Percentiles rank a stretch among this genome's conserved stretches.
These are phyloP conservation scores for Podocnemis expansa DNA, from an alignment of 2,113 vertebrate genomes.

Conservation along the genomic window DNA sequence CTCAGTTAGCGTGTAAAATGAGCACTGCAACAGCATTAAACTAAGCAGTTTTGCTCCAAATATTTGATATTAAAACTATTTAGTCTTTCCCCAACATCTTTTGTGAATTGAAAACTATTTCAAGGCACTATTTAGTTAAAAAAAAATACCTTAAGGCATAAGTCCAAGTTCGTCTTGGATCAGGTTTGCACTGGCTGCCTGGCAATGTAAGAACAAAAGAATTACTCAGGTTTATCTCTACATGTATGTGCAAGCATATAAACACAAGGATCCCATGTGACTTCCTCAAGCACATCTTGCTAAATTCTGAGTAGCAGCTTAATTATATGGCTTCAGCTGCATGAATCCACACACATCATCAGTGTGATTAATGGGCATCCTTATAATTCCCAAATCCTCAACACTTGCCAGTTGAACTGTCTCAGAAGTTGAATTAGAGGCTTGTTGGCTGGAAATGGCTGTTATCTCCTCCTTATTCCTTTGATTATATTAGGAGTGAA, in stretches of 20 bases:
- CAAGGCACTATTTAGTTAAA: neutral
- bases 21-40: neutral
- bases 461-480: constrained; percentile 51
- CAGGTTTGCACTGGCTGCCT: accelerated
- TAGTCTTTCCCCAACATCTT: neutral
- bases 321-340: neutral
- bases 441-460: constrained; percentile 40
- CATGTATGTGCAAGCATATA: neutral
- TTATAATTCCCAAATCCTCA: neutral
- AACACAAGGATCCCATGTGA: neutral
- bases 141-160: neutral
- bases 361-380: neutral
- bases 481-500: constrained; percentile 37
- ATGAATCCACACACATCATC: neutral
- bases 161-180: neutral
- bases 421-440: constrained; percentile 49
- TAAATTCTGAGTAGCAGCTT: neutral
- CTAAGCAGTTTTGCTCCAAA: neutral
- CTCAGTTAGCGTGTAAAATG: neutral
- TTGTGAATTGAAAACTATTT: neutral
- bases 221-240: neutral
- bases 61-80: neutral
- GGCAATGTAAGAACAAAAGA: neutral
- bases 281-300: neutral
- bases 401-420: constrained; percentile 35